phyloP scores from a whole-genome alignment of 2,888 invertebrate genomes.

The Andrena fulva region DNA sequence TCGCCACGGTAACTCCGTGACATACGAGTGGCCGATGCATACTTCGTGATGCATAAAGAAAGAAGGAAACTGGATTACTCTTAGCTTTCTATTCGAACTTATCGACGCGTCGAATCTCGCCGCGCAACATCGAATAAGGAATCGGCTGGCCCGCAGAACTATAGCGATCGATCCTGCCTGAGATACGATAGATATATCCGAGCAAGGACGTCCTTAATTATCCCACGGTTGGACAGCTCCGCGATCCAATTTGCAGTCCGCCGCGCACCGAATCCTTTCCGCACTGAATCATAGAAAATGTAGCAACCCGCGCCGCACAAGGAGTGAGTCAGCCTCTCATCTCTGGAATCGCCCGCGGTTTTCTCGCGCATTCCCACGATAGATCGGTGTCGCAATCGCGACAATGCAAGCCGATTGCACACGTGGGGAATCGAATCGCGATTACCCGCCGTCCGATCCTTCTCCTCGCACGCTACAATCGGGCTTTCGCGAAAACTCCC shows the following conservation, averaged over 20 bases:
- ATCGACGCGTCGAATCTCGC: constrained; percentile 48
- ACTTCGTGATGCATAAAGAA: constrained; percentile 30
- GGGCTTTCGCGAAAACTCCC: constrained; percentile 44
- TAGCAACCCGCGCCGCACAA: constrained; percentile 51
- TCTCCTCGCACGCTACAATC: constrained; percentile 1
- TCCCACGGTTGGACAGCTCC: constrained; percentile 48
- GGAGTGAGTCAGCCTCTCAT: constrained; percentile 64
- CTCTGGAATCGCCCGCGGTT: constrained; percentile 49
- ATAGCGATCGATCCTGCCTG: constrained; percentile 41
- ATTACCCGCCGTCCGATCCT: constrained; percentile 39
- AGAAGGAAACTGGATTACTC: constrained; percentile 10
- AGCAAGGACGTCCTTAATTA: constrained; percentile 64
- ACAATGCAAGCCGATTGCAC: constrained; percentile 61
- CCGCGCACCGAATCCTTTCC: constrained; percentile 50
- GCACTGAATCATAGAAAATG: constrained; percentile 65
- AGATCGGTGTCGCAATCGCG: constrained; percentile 71
- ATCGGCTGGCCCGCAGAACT: constrained; percentile 8
- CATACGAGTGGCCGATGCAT: neutral
- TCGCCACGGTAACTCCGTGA: constrained; percentile 3
- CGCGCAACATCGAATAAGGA: constrained; percentile 47
- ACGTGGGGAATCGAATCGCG: constrained; percentile 56
- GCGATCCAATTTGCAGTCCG: constrained; percentile 53
- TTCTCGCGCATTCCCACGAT: constrained; percentile 71
- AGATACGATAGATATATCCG: constrained; percentile 45
- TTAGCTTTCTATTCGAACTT: constrained; percentile 20